Percentiles rank a stretch among this genome's conserved stretches.
phyloP scores from a whole-genome alignment of 2,888 invertebrate species.

The Galerucella nymphaeae region DNA sequence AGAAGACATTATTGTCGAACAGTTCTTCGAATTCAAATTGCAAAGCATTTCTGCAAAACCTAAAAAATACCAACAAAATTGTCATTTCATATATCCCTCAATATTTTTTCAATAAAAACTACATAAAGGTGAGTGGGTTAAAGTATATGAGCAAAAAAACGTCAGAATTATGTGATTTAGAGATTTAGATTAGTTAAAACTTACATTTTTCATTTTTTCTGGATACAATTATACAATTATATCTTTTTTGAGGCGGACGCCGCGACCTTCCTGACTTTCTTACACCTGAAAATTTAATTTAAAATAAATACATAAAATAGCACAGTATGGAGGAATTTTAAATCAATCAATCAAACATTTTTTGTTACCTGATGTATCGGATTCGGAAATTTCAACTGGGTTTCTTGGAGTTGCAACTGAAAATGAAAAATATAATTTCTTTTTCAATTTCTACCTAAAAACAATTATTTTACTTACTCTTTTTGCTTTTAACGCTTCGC shows the following conservation, averaged over 20 bases:
- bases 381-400: too few relatives aligned
- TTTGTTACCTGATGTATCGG: too few relatives aligned
- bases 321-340: too few relatives aligned
- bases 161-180: too few relatives aligned
- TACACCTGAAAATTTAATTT: not conserved
- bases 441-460: too few relatives aligned
- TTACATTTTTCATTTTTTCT: not conserved
- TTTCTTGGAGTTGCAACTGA: too few relatives aligned
- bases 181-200: not conserved
- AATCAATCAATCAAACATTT: too few relatives aligned
- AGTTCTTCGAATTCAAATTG: not conserved
- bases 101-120: too few relatives aligned
- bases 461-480: not conserved
- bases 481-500: not conserved
- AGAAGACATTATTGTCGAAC: not conserved
- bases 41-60: not conserved
- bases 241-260: not conserved
- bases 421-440: too few relatives aligned
- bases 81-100: not conserved
- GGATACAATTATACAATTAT: not conserved
- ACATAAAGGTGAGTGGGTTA: too few relatives aligned
- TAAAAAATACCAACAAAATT: not conserved
- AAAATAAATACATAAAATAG: not conserved
- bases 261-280: constrained; percentile 16
- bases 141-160: too few relatives aligned